Conservation (phyloP, 30 jellyfish, hydroid and myxozoan genomes). For the Aurelia coerulea region DNA sequence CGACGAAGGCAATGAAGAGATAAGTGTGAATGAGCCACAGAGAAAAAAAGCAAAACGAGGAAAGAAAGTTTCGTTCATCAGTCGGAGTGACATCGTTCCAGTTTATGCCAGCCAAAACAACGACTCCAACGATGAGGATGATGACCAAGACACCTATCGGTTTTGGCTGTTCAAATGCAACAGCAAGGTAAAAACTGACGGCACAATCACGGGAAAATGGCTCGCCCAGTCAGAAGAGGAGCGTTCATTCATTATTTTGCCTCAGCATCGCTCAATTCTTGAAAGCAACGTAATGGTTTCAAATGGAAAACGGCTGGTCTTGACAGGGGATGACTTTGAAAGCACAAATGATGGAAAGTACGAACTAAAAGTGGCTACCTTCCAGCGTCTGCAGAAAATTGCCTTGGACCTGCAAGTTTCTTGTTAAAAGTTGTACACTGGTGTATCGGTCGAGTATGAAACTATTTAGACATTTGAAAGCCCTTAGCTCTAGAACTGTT, state of each 20-base stretch:
- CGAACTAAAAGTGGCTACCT: not conserved
- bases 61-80: not conserved
- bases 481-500: not conserved
- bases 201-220: conserved; percentile 42
- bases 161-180: conserved; percentile 44
- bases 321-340: conserved; percentile 16
- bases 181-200: conserved; percentile 14
- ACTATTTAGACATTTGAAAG: too few relatives aligned
- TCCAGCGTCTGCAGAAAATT: conserved; percentile 10
- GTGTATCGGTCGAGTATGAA: too few relatives aligned
- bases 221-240: conserved; percentile 44
- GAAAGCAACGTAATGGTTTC: conserved; percentile 7
- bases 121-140: conserved; percentile 17
- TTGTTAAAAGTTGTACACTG: not conserved
- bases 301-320: conserved; percentile 12
- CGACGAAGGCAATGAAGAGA: not conserved
- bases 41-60: conserved; percentile 9
- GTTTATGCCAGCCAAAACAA: conserved; percentile 19
- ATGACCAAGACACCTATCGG: conserved; percentile 7
- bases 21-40: not conserved
- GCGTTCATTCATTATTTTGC: not conserved
- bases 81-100: conserved; percentile 25
- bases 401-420: conserved; percentile 2
- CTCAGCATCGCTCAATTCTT: conserved; percentile 10
- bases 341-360: not conserved